Conservation (phyloP, 2,113 vertebrate species). For the Onychorhynchus coronatus region DNA sequence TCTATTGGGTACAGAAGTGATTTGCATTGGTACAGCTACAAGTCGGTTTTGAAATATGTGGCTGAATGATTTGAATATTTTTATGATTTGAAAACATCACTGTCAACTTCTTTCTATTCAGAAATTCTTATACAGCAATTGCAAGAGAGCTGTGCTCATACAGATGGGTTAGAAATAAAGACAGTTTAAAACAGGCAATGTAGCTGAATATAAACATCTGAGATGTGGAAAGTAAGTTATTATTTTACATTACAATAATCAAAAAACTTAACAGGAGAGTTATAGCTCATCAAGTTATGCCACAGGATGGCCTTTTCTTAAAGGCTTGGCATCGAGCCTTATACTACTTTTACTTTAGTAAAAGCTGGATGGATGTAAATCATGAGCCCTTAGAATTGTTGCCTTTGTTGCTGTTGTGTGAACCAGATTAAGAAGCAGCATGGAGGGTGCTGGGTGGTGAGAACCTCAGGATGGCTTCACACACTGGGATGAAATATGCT, state of each 20-base stretch:
- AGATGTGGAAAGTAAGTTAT: background rate
- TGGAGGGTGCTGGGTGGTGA: background rate
- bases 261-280: background rate
- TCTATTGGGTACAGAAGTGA: background rate
- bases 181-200: background rate
- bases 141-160: background rate
- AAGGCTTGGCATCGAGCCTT: background rate
- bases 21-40: background rate
- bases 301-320: background rate
- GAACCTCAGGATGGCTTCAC: background rate
- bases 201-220: background rate
- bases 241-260: background rate
- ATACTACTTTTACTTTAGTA: background rate
- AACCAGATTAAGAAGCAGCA: background rate
- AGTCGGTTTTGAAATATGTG: background rate
- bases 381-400: background rate
- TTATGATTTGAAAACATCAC: background rate
- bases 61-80: background rate
- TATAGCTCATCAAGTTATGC: background rate
- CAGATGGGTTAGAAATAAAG: background rate
- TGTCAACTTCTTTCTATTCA: background rate
- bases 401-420: accelerated
- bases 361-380: background rate
- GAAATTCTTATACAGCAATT: background rate
- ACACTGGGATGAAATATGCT: background rate